phyloP scores from a whole-genome alignment of 2,888 invertebrate species.

The Rotaria macrura region DNA sequence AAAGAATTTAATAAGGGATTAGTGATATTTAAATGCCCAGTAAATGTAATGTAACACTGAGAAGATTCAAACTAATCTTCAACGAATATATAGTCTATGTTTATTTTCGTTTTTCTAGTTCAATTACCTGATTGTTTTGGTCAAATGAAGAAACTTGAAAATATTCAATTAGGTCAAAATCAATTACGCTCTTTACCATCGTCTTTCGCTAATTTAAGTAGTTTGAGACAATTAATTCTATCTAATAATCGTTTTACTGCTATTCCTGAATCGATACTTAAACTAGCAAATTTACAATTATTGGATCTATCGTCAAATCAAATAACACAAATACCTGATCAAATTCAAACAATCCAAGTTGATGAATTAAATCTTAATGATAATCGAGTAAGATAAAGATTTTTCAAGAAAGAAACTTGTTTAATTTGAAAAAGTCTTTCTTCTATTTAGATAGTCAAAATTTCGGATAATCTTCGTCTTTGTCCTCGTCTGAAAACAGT shows the following conservation, averaged over 20 bases:
- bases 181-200: neutral
- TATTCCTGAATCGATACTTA: neutral
- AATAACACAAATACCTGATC: neutral
- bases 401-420: too few relatives aligned
- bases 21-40: too few relatives aligned
- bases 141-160: neutral
- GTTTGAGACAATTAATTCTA: neutral
- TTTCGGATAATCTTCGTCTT: neutral
- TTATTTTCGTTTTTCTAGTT: neutral
- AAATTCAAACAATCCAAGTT: neutral
- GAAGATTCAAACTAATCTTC: too few relatives aligned
- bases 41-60: too few relatives aligned
- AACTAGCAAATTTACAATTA: neutral
- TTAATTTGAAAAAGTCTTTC: too few relatives aligned
- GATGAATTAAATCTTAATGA: neutral
- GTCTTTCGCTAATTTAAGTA: neutral
- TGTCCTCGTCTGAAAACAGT: neutral
- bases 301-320: neutral
- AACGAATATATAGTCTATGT: neutral
- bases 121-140: neutral
- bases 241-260: neutral
- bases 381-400: conserved; percentile 2
- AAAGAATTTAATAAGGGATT: too few relatives aligned
- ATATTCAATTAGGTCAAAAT: conserved; percentile 19
- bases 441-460: neutral